These are phyloP conservation scores for Drosophila multiciliata DNA, from an alignment of 2,888 invertebrate species.

Conservation along the genomic window DNA sequence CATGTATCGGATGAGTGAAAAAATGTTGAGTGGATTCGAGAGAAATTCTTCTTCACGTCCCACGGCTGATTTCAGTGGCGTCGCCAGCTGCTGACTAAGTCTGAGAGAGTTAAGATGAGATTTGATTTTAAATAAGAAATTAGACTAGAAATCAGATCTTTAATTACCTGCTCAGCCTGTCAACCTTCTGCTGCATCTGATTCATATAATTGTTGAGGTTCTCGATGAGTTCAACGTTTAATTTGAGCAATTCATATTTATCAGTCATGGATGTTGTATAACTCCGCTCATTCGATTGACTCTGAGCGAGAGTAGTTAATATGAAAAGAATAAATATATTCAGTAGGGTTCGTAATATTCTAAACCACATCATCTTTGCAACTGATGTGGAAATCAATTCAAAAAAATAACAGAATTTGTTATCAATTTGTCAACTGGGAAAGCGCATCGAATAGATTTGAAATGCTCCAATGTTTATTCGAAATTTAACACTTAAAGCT, in stretches of 20 bases:
- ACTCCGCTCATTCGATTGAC: background rate
- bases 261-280: background rate
- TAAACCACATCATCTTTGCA: background rate
- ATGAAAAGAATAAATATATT: conserved; percentile 1
- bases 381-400: background rate
- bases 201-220: conserved; percentile 37
- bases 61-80: conserved; percentile 20
- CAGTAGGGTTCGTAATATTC: background rate
- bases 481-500: no score
- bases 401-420: background rate
- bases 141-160: rapidly evolving
- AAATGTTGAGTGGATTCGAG: conserved; percentile 54
- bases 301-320: background rate
- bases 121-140: background rate
- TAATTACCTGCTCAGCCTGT: conserved; percentile 23
- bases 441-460: no score
- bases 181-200: conserved; percentile 22
- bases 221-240: conserved; percentile 19
- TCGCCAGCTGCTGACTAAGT: conserved; percentile 22
- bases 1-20: conserved; percentile 50
- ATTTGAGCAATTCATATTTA: conserved; percentile 27
- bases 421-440: no score
- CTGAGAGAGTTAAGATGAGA: conserved; percentile 6
- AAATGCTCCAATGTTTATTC: no score
- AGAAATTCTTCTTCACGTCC: conserved; percentile 44